phyloP scores from a whole-genome alignment of 1,140 invertebrate genomes.

The Orchestia grillus region DNA sequence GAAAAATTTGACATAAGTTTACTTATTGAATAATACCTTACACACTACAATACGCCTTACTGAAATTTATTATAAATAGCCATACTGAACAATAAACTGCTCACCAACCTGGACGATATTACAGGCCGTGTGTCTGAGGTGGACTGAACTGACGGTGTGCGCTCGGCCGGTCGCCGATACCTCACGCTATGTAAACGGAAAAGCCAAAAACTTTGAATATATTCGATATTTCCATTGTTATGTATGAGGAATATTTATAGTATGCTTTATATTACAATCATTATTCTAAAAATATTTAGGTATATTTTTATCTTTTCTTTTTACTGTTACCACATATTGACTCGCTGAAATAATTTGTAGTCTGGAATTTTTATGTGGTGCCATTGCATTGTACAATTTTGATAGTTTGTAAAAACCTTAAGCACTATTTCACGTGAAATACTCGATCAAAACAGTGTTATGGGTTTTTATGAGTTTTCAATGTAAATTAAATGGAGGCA shows the following conservation, averaged over 20 bases:
- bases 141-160: conserved; percentile 49
- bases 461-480: no score
- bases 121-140: background rate
- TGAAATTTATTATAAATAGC: background rate
- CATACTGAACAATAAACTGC: background rate
- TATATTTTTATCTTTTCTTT: background rate
- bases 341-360: background rate
- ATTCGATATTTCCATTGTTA: background rate
- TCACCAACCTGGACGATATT: background rate
- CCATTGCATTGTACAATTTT: background rate
- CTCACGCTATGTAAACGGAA: background rate
- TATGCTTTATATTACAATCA: background rate
- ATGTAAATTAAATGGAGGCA: no score
- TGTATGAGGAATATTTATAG: background rate
- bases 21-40: background rate
- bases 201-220: conserved; percentile 27
- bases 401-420: background rate
- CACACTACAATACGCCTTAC: background rate
- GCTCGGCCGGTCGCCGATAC: background rate
- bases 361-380: background rate
- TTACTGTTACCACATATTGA: background rate
- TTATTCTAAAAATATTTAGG: background rate
- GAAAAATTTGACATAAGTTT: background rate
- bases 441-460: background rate
- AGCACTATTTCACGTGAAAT: background rate